phyloP scores from a whole-genome alignment of 2,888 invertebrate genomes.

The Podabrus alpinus region DNA sequence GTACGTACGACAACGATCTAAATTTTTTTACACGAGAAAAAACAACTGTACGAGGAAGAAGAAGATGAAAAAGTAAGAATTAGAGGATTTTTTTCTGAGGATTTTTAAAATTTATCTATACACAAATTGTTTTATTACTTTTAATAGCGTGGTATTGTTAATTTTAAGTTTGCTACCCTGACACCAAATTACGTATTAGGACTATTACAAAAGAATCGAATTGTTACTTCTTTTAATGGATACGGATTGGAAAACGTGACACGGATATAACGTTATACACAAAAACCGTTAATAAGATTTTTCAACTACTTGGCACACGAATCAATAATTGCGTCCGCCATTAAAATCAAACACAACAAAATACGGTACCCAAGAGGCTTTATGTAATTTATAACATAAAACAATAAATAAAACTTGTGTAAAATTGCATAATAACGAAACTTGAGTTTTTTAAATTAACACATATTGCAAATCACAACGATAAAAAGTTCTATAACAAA shows the following conservation, averaged over 20 bases:
- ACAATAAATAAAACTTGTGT: conserved; percentile 32
- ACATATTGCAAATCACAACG: conserved; percentile 51
- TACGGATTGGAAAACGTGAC: conserved; percentile 24
- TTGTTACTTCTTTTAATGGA: conserved; percentile 19
- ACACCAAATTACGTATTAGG: conserved; percentile 89
- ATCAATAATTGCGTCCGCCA: conserved; percentile 12
- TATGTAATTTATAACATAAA: conserved; percentile 21
- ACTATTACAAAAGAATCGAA: conserved; percentile 16
- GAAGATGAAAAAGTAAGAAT: conserved; percentile 19
- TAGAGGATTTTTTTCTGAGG: conserved; percentile 14
- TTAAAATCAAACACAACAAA: conserved; percentile 14
- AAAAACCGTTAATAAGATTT: background rate
- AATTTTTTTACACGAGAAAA: conserved; percentile 47
- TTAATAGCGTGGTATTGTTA: conserved; percentile 35
- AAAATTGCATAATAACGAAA: conserved; percentile 29
- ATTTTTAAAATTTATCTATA: background rate
- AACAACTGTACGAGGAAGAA: conserved; percentile 42
- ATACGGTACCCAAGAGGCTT: conserved; percentile 5
- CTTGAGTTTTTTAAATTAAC: conserved; percentile 33
- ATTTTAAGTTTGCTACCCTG: conserved; percentile 69
- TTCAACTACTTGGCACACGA: conserved; percentile 19
- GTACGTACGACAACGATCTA: conserved; percentile 53
- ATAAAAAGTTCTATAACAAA: conserved; percentile 45
- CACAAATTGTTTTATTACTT: background rate
- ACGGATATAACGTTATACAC: conserved; percentile 12